phyloP scores from a whole-genome alignment of 2,888 invertebrate genomes.

The Hetaerina titia region DNA sequence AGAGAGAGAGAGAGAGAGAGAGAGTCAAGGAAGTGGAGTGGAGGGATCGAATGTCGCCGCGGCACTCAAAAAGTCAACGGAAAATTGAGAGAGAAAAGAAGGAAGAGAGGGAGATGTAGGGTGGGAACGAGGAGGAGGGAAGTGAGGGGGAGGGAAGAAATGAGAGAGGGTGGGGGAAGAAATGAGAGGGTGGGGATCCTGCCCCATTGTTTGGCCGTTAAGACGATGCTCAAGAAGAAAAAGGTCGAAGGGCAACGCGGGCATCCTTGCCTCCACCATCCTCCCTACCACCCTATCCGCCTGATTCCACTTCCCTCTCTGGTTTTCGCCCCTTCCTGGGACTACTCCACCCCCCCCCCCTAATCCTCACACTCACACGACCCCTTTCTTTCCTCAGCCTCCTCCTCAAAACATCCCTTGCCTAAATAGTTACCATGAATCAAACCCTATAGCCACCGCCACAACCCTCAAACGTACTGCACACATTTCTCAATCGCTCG shows the following conservation, averaged over 20 bases:
- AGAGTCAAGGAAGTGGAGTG: not conserved
- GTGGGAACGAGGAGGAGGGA: not conserved
- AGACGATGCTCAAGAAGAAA: conserved; percentile 38
- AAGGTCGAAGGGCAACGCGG: conserved; percentile 25
- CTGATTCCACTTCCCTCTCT: not conserved
- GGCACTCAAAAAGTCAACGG: conserved; percentile 61
- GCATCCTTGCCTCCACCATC: not conserved
- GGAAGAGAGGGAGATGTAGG: not conserved
- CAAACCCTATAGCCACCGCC: not conserved
- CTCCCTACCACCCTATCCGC: not conserved
- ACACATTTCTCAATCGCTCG: not conserved
- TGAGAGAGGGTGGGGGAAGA: not conserved
- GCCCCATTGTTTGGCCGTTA: conserved; percentile 40
- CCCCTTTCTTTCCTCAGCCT: not conserved
- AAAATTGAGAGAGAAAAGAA: conserved; percentile 44
- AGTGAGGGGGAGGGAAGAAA: not conserved
- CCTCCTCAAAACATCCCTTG: not conserved
- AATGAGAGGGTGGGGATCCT: not conserved
- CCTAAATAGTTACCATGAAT: not conserved
- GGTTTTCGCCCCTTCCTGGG: not conserved
- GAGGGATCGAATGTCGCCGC: conserved; percentile 41
- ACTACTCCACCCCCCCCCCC: not conserved
- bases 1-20: no score
- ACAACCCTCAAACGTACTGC: not conserved
- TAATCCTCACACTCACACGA: not conserved